These are phyloP conservation scores for Varroa destructor DNA, from an alignment of 1,140 invertebrate species.

Conservation along the genomic window DNA sequence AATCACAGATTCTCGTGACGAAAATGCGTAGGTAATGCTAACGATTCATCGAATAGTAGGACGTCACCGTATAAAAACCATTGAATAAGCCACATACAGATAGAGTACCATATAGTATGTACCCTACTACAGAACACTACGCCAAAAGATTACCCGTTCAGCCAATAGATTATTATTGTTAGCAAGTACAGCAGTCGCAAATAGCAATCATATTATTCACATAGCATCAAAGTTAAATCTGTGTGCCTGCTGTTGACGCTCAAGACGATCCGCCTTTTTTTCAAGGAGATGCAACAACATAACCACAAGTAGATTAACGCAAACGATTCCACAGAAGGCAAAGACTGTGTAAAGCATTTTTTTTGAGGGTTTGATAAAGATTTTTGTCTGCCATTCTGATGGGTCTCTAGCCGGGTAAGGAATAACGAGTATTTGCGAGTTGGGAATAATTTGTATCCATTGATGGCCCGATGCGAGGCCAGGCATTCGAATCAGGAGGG, in stretches of 20 bases:
- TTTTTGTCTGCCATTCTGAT: conserved; percentile 69
- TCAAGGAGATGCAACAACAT: conserved; percentile 81
- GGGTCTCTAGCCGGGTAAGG: conserved; percentile 66
- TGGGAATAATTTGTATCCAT: conserved; percentile 89
- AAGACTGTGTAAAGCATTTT: conserved; percentile 81
- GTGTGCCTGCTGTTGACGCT: conserved; percentile 70
- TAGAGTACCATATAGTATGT: too few relatives aligned
- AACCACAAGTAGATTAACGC: conserved; percentile 69
- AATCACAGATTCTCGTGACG: too few relatives aligned
- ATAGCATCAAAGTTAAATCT: conserved; percentile 61
- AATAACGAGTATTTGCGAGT: conserved; percentile 90
- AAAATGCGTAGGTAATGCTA: too few relatives aligned
- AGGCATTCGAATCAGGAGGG: conserved; percentile 64
- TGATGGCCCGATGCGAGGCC: conserved; percentile 39
- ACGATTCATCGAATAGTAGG: too few relatives aligned
- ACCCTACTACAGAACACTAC: too few relatives aligned
- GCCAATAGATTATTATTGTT: too few relatives aligned
- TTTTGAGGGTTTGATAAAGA: conserved; percentile 91
- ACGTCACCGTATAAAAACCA: too few relatives aligned
- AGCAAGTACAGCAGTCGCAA: too few relatives aligned
- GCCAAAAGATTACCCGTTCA: too few relatives aligned
- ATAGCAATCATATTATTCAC: conserved; percentile 36
- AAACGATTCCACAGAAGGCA: conserved; percentile 71
- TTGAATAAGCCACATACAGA: too few relatives aligned
- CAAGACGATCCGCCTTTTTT: conserved; percentile 53